Conservation (phyloP, 2,113 vertebrate genomes). For the Microcebus ravelobensis region DNA sequence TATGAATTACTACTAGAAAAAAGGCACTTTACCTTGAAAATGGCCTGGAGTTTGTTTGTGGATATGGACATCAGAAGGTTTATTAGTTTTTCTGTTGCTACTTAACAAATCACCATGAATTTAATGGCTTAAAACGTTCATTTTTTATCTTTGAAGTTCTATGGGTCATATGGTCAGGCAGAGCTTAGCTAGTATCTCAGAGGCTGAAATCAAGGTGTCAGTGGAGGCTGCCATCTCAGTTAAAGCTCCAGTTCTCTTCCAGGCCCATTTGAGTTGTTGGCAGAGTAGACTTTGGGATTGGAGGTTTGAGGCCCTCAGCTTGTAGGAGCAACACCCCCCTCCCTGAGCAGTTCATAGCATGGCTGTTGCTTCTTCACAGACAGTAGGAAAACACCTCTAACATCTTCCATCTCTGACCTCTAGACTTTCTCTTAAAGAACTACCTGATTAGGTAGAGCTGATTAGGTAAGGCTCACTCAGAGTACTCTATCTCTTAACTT, state of each 20-base stretch:
- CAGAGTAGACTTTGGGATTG: not conserved
- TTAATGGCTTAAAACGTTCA: not conserved
- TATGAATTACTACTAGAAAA: not conserved
- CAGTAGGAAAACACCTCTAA: not conserved
- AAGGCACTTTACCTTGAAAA: not conserved
- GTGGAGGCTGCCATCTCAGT: rapidly evolving
- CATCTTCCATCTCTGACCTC: not conserved
- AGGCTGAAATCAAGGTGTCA: not conserved
- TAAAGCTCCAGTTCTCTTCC: not conserved
- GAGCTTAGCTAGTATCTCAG: not conserved
- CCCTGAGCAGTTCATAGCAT: rapidly evolving
- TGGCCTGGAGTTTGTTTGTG: not conserved
- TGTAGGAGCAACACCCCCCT: not conserved
- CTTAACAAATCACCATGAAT: not conserved
- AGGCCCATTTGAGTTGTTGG: not conserved
- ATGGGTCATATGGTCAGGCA: not conserved
- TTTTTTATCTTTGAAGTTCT: not conserved
- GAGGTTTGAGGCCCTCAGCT: not conserved
- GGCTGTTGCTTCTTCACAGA: not conserved
- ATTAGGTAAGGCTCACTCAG: not conserved
- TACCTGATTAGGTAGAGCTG: not conserved
- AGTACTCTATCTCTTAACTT: not conserved
- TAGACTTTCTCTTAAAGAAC: not conserved
- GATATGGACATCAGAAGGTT: not conserved
- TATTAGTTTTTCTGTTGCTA: not conserved